Base-by-base conservation (phyloP, 2,888 invertebrate genomes). In the Hypena proboscidalis region DNA sequence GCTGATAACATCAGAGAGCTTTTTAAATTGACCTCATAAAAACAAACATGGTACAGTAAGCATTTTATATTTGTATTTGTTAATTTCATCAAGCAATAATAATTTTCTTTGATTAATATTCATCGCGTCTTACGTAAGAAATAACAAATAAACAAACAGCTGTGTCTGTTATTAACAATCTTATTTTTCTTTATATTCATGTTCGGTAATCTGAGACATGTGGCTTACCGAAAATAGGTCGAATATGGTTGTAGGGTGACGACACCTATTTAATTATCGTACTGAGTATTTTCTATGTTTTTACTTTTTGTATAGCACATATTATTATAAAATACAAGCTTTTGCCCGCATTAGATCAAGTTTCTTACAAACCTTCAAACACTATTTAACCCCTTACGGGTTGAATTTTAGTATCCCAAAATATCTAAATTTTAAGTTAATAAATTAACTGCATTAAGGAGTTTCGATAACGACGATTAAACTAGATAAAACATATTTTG, bases 211-310 rank as follows among this genome's bases (percentile, higher is more conserved):
- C 62, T 63, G 77, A 79, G 75, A 79, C 84, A 83, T 84, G 79
- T 83, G 84, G 79, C 69, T 70, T 70, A 70, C 68, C 70, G 61
- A 70, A 82, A 83, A 77, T 83, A 80, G 83, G 83, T 82, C 83
- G 56, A 64, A 64, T 64, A 61, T 64, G 54, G 47, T 66, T 62
- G 45, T 67, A 66, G 69, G 81, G 83, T 77, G 58, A 66, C 44
- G 10, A 53, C 31, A 39, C 56, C 47, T 44, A 42, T 54, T n/a
- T 58, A 36, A 35, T 6, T 7, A 9, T 3, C 14, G 6, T 10
- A 10, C 6, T 33, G 15, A 17, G 3, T 4, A 17, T 17, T 17
- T 17, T 17, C 5, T 17, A 5, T 17, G 5, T 17, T 17, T 17
- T 17, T 4, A 17, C 5, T 17, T 3, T 17, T 17, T 17, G 5